Base-by-base conservation (phyloP, 2,888 invertebrate species). In the Leptinotarsa juncta region DNA sequence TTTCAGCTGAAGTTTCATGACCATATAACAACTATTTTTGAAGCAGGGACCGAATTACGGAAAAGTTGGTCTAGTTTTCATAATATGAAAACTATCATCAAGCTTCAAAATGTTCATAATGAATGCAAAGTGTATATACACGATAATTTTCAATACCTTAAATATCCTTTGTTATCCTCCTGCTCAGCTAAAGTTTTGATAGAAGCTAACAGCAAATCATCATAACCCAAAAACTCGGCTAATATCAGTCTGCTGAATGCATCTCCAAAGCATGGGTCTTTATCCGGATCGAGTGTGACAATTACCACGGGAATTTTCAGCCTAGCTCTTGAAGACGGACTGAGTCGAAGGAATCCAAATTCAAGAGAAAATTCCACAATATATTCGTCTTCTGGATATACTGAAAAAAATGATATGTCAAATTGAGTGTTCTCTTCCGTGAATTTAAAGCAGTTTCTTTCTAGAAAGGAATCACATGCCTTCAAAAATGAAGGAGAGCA, bases 311-410 rank as follows among this genome's bases (percentile, higher is more conserved):
- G 96, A 81, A 99, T 97, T 86, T 96, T 96, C 48, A 98, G 91
- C 57, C 94, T 92, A 73, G 95, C 93, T 10, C 99, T 91, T 0
- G 97, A 96, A 69, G 93, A 92, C 0, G 96, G 94, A 3, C 96
- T 96, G 5, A 99, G 89, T 0, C 99, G 92, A 49, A 99, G 90
- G 86, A 98, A 96, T 0, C 99, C 99, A 87, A 99, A 98, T 87
- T 99, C 98, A 80, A 99, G 89, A 0, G 99, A 96, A 89, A 99
- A 99, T 88, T 99, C 99, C 3, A 99, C 95, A 67, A 99, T 98
- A 87, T 98, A 98, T 85, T 97, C 96, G 84, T 98, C 97, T 83
- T 96, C 96, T 86, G 92, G 89, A 91, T 57, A 75, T 49, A 53
- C 79, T 80, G 68, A 70, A 79, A 70, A 42, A 53, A 65, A 23